These are phyloP conservation scores for Gallinago paraguaiae DNA, from an alignment of 2,113 vertebrate species.

Conservation along the genomic window DNA sequence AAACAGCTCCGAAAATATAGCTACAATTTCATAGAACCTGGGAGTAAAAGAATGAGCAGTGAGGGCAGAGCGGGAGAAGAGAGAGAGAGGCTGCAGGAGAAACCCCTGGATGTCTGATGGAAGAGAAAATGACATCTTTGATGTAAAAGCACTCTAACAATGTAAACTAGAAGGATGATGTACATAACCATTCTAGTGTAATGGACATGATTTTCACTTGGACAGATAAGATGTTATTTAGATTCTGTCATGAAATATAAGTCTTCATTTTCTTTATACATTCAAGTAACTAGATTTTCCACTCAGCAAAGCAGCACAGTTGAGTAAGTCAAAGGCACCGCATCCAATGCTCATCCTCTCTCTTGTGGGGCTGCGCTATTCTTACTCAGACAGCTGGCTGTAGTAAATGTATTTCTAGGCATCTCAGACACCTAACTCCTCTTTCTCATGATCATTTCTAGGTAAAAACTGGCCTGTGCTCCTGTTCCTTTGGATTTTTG, in stretches of 20 bases:
- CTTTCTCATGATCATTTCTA: background rate
- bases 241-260: slow-evolving; percentile 66
- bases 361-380: background rate
- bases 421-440: background rate
- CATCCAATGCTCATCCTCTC: slow-evolving; percentile 3
- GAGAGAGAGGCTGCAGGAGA: background rate
- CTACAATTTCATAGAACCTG: background rate
- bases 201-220: slow-evolving; percentile 57
- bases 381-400: background rate
- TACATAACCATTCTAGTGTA: slow-evolving; percentile 57
- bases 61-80: background rate
- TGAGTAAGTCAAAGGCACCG: background rate
- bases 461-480: background rate
- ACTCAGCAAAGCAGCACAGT: slow-evolving; percentile 51
- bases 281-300: slow-evolving; percentile 58
- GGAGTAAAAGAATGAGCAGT: background rate
- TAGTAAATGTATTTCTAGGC: background rate
- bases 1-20: background rate
- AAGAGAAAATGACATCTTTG: slow-evolving; percentile 53
- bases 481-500: background rate
- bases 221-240: slow-evolving; percentile 65
- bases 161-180: slow-evolving; percentile 64
- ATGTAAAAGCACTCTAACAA: slow-evolving; percentile 64
- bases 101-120: background rate
- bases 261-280: slow-evolving; percentile 41